These are phyloP conservation scores for Pelobates cultripes DNA, from an alignment of 2,797 vertebrate genomes.

Conservation along the genomic window DNA sequence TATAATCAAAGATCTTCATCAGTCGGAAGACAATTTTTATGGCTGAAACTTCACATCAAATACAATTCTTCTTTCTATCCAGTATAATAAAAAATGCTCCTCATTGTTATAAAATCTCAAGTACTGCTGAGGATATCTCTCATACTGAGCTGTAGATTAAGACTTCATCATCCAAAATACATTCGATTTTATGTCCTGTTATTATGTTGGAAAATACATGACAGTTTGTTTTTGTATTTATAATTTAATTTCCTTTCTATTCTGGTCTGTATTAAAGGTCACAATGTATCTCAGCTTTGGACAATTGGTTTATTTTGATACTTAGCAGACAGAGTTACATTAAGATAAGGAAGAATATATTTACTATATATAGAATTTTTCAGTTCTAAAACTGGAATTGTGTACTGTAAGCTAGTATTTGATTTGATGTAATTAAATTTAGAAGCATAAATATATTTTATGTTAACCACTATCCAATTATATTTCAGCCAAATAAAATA, in stretches of 20 bases:
- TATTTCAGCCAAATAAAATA: not conserved
- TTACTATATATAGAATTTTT: slow-evolving; percentile 21
- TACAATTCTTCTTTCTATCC: too few relatives aligned
- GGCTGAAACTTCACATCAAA: too few relatives aligned
- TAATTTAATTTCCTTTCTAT: slow-evolving; percentile 50
- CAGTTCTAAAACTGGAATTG: slow-evolving; percentile 13
- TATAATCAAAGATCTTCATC: too few relatives aligned
- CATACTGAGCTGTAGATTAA: not conserved
- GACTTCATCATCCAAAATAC: not conserved
- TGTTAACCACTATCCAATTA: not conserved
- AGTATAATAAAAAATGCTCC: too few relatives aligned
- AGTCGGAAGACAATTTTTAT: too few relatives aligned
- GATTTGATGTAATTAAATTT: slow-evolving; percentile 7
- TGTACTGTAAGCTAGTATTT: slow-evolving; percentile 2
- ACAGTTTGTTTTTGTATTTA: slow-evolving; percentile 7
- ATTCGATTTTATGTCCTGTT: not conserved
- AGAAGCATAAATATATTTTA: not conserved
- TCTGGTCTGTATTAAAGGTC: slow-evolving; percentile 35
- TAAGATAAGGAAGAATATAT: slow-evolving; percentile 12
- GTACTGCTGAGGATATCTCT: not conserved
- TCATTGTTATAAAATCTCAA: too few relatives aligned
- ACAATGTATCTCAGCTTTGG: slow-evolving; percentile 10
- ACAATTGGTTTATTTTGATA: slow-evolving; percentile 40
- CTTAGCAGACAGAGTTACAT: slow-evolving; percentile 26
- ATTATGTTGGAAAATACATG: not conserved